A percentile compares a stretch with the other conserved stretches of the same genome.
Conservation (phyloP, 2,797 vertebrate genomes). For the Cirrhinus mrigala region DNA sequence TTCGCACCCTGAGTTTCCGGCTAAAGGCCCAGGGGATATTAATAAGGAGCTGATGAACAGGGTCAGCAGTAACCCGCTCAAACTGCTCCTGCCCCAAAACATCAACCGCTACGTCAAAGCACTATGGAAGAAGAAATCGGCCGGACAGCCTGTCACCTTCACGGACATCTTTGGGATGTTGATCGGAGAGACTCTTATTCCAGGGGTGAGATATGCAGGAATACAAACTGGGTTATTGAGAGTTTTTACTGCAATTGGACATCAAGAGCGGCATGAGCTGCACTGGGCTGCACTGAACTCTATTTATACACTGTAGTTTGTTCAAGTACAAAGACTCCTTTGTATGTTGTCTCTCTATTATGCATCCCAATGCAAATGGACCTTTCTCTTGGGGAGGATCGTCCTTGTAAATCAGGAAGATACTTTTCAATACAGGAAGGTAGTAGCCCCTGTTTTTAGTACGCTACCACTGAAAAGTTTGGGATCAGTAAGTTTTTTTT, state of each 20-base stretch:
- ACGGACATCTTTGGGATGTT: constrained; percentile 98
- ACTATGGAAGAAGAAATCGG: constrained; percentile 94
- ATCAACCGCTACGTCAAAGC: constrained; percentile 94
- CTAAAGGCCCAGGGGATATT: constrained; percentile 91
- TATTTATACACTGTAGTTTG: constrained; percentile 22
- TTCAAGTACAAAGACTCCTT: constrained; percentile 38
- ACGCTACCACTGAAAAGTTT: neutral
- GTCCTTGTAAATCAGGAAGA: constrained; percentile 4
- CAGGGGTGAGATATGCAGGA: constrained; percentile 80
- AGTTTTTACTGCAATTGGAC: neutral
- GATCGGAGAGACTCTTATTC: constrained; percentile 96
- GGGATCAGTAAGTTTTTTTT: neutral
- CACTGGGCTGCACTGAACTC: neutral
- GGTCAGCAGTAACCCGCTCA: constrained; percentile 91
- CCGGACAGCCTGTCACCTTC: constrained; percentile 96
- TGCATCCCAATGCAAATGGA: constrained; percentile 51
- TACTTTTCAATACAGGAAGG: constrained; percentile 16
- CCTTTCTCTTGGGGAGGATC: neutral
- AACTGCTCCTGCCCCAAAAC: constrained; percentile 92
- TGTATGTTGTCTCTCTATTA: constrained; percentile 35
- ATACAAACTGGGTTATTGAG: neutral
- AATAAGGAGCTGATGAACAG: constrained; percentile 91
- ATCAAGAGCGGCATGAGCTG: neutral
- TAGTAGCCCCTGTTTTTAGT: neutral
- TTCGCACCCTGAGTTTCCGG: constrained; percentile 93